Base-by-base conservation (phyloP, 2,888 invertebrate genomes). In the Ennomos erosarius region DNA sequence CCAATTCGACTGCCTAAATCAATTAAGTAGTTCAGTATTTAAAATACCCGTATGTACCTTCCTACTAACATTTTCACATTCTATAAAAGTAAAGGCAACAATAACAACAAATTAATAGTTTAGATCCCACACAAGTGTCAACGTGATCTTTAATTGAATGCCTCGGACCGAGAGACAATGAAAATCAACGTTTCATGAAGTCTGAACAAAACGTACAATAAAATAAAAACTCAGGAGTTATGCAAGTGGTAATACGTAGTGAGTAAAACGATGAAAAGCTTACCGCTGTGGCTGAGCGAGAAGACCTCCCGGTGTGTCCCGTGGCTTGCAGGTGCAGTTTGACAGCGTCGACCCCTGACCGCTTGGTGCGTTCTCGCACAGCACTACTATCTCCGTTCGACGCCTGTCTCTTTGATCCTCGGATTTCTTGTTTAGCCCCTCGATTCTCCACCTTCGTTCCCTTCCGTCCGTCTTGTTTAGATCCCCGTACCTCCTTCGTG, bases 251-350 rank as follows among this genome's bases (percentile, higher is more conserved):
- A 2, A 16, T 16, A 1, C 1, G 3, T 16, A 26, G 26, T 26
- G 6, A 26, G 26, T 26, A 26, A 26, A 26, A 5, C 6, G 26
- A 6, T 26, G 26, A 6, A 6, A 1, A 26, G 63, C 65, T 69
- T 82, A 92, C 92, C 75, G 92, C 67, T 52, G 90, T 88, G 11
- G 92, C 92, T 55, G 92, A 92, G 57, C 92, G 83, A 10, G 92
- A 92, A 11, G 87, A 81, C 56, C 92, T 81, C n/a, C 92, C 92
- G 11, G 87, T 89, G 55, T 84, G 82, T 36, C 91, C 91, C 2
- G 91, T 90, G 33, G 74, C 74, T 65, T 90, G 60, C 39, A 90
- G 75, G 67, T 92, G 88, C 43, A 92, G 73, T 69, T 90, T 91
- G 11, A 92, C 92, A 36, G 92, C 92, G 26, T 90, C 92, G 39